Conservation (phyloP, 2,797 vertebrate species). For the Hydrophis major region DNA sequence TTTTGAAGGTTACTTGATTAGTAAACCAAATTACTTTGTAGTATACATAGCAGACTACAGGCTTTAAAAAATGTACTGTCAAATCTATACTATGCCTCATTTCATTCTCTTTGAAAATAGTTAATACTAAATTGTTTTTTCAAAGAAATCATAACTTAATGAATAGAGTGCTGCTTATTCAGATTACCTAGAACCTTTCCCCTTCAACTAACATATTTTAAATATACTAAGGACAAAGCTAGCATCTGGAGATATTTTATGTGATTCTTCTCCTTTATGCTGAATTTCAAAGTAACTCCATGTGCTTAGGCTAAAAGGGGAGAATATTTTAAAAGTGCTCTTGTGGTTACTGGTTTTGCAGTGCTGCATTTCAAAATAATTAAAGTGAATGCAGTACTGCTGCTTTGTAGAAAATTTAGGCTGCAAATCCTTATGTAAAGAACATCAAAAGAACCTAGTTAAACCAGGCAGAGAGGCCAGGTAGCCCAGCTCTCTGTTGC, state of each 20-base stretch:
- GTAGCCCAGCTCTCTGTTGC: background rate
- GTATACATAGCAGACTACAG: background rate
- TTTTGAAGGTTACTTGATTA: background rate
- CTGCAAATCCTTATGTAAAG: background rate
- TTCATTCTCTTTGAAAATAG: conserved; percentile 43
- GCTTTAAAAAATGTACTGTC: background rate
- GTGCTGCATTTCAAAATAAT: conserved; percentile 3
- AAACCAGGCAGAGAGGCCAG: too few species aligned
- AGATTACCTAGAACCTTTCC: conserved; percentile 67
- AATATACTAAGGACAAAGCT: conserved; percentile 65
- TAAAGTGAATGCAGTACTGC: background rate
- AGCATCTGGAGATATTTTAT: conserved; percentile 63
- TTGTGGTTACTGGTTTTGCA: conserved; percentile 5
- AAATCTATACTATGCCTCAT: conserved; percentile 31
- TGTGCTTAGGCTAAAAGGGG: conserved; percentile 66
- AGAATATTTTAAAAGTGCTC: conserved; percentile 36
- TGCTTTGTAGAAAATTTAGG: background rate
- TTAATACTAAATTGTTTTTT: background rate
- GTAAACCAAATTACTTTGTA: conserved; percentile 1
- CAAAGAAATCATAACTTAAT: conserved; percentile 63
- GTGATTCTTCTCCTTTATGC: conserved; percentile 50
- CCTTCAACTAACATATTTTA: conserved; percentile 65
- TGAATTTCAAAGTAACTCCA: conserved; percentile 61
- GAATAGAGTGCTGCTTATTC: conserved; percentile 65
- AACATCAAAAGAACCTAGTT: background rate